phyloP scores from a whole-genome alignment of 2,113 vertebrate species.

The Petroica traversi region DNA sequence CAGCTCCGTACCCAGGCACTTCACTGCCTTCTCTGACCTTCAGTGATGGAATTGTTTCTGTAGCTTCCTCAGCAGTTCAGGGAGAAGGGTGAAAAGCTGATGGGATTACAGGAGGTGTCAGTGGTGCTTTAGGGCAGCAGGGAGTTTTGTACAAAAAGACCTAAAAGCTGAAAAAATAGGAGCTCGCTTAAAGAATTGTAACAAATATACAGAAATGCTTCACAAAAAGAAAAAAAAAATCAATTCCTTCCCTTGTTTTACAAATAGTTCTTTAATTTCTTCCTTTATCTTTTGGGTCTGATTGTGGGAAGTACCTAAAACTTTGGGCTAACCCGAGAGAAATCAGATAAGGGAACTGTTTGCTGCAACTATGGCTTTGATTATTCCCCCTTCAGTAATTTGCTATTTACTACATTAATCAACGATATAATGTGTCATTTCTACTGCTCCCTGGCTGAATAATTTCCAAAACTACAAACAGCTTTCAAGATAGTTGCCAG shows the following conservation, averaged over 20 bases:
- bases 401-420: constrained; percentile 57
- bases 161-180: background rate
- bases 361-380: constrained; percentile 45
- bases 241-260: background rate
- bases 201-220: background rate
- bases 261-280: background rate
- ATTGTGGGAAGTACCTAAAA: constrained; percentile 30
- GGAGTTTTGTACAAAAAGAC: background rate
- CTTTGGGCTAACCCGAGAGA: background rate
- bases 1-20: accelerated
- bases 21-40: background rate
- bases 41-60: background rate
- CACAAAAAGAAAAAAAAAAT: background rate
- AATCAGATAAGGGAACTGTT: constrained; percentile 59
- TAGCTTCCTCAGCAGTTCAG: background rate
- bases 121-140: background rate
- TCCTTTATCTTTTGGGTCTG: background rate
- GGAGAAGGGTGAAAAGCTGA: background rate
- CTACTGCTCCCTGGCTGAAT: constrained; percentile 52
- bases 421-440: constrained; percentile 38
- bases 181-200: background rate
- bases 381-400: constrained; percentile 54
- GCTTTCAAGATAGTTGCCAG: constrained; percentile 54
- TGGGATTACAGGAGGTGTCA: background rate
- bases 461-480: constrained; percentile 58